These are phyloP conservation scores for Acleris cristana DNA, from an alignment of 2,888 invertebrate genomes.

Conservation along the genomic window DNA sequence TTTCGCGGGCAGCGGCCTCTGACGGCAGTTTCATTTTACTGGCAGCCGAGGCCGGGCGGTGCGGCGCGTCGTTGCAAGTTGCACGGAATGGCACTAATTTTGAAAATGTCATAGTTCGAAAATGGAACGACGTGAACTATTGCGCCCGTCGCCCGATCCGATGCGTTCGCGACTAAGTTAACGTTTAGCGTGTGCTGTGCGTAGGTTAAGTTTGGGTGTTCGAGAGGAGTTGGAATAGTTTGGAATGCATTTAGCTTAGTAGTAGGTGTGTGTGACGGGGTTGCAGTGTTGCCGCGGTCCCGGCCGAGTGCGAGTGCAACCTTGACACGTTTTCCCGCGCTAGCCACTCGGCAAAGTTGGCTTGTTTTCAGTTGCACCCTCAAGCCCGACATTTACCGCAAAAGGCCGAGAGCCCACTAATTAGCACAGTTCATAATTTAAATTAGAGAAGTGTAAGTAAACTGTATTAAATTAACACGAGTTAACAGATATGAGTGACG, in stretches of 20 bases:
- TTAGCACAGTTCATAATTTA: slow-evolving; percentile 47
- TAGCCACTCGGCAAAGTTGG: slow-evolving; percentile 56
- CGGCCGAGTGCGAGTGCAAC: slow-evolving; percentile 70
- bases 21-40: slow-evolving; percentile 70
- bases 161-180: slow-evolving; percentile 44
- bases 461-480: slow-evolving; percentile 7
- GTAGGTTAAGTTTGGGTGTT: slow-evolving; percentile 55
- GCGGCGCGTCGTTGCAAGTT: slow-evolving; percentile 58
- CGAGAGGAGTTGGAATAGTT: slow-evolving; percentile 39
- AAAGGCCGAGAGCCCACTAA: slow-evolving; percentile 63
- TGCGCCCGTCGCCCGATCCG: slow-evolving; percentile 46
- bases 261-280: slow-evolving; percentile 52
- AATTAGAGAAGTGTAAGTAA: background rate
- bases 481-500: slow-evolving; percentile 24
- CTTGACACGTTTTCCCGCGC: slow-evolving; percentile 82
- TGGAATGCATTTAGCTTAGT: slow-evolving; percentile 43
- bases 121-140: slow-evolving; percentile 58
- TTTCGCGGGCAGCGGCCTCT: slow-evolving; percentile 79
- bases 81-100: slow-evolving; percentile 69
- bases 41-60: slow-evolving; percentile 66
- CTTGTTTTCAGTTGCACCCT: slow-evolving; percentile 76
- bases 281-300: slow-evolving; percentile 68
- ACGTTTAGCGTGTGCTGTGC: slow-evolving; percentile 54
- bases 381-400: slow-evolving; percentile 72
- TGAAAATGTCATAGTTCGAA: slow-evolving; percentile 73